Conservation (phyloP, 2,113 vertebrate genomes). For the Pachycephala philippinensis region DNA sequence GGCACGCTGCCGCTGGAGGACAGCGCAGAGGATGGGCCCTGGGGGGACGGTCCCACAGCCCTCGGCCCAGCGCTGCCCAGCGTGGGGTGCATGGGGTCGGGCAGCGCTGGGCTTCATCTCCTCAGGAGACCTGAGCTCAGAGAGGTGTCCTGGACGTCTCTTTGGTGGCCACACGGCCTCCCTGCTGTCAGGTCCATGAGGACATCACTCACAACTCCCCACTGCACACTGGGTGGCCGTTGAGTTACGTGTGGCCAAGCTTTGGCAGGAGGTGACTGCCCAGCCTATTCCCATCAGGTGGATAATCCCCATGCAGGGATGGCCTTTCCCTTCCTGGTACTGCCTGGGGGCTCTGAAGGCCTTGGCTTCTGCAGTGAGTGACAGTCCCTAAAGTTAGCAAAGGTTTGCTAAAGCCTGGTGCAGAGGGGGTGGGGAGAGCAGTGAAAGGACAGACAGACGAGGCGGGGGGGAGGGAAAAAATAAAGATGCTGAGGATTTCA, state of each 20-base stretch:
- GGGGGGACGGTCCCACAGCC: rapidly evolving
- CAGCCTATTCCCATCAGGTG: neutral
- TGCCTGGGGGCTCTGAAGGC: neutral
- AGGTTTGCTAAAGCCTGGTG: neutral
- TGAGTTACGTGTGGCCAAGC: rapidly evolving
- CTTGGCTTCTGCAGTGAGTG: neutral
- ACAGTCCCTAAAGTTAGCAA: neutral
- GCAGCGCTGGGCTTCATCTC: neutral
- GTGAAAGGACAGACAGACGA: neutral
- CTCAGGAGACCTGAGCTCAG: neutral
- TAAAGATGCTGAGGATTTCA: slow-evolving; percentile 18
- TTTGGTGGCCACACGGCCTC: rapidly evolving
- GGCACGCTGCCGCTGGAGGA: neutral
- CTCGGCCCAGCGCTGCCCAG: rapidly evolving
- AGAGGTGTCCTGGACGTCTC: rapidly evolving
- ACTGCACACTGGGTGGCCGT: rapidly evolving
- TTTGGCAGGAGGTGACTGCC: neutral
- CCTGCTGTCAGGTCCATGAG: rapidly evolving
- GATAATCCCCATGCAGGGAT: neutral
- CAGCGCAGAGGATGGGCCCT: rapidly evolving
- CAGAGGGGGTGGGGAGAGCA: neutral
- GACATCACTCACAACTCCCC: neutral
- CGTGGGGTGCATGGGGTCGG: rapidly evolving
- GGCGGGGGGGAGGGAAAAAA: neutral
- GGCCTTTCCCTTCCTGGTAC: rapidly evolving